A percentile compares a stretch with the other conserved stretches of the same genome.
Evolutionary conservation across 35 echinoderm and acorn worm genomes (phyloP).

Genomic region (Anneissia japonica): DNA sequence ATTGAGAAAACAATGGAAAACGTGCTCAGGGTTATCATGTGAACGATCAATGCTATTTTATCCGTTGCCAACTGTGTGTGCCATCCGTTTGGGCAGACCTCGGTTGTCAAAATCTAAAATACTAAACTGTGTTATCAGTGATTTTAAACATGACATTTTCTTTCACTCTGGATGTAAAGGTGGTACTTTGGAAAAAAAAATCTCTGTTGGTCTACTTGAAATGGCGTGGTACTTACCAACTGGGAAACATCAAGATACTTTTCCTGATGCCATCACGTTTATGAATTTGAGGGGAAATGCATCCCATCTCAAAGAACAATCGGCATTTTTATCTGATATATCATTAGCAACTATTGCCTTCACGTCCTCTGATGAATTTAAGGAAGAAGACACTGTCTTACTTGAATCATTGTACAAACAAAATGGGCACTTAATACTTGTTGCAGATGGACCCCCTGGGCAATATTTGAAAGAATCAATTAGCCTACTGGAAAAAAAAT

Average conservation of each 20-base stretch:
- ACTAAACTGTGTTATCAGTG: background rate
- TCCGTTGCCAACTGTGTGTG: background rate
- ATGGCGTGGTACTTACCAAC: too few relatives aligned
- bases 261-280: background rate
- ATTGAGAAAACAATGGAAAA: background rate
- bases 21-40: background rate
- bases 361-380: background rate
- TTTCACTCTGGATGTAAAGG: background rate
- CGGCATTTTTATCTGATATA: background rate
- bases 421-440: background rate
- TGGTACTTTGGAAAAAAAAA: background rate
- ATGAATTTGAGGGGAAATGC: background rate
- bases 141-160: slow-evolving; percentile 10
- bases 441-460: background rate
- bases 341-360: background rate
- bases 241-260: background rate
- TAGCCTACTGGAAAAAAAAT: background rate
- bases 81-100: background rate
- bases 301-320: background rate
- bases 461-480: background rate
- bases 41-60: background rate
- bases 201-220: background rate
- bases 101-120: background rate
- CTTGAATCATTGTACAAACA: background rate
- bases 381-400: background rate